Base-by-base conservation (phyloP, 2,888 invertebrate genomes). In the Caradrina kadenii region DNA sequence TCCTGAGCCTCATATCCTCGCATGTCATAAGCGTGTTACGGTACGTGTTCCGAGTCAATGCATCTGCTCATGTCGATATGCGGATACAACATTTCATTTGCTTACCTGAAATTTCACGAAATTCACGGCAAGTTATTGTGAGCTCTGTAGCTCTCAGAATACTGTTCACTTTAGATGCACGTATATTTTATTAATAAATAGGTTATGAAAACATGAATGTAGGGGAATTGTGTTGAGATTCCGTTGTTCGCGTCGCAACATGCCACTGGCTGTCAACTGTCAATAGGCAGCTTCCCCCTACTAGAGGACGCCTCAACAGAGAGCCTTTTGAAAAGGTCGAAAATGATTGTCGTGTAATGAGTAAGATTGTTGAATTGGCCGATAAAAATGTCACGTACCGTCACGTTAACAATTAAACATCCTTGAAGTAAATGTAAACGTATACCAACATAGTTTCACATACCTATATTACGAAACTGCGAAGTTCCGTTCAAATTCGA, bases 281-380 rank as follows among this genome's bases (percentile, higher is more conserved):
- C 90, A 87, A 89, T 87, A 86, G 73, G 26, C 62, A 74, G 80
- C 78, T 81, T 86, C 87, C 83, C n/a, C 81, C 66, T 82, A 64
- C 55, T 48, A 60, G 79, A 75, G 79, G 79, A 81, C 78, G 69
- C 86, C 82, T 82, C 74, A 82, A 83, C 83, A 83, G 82, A 75
- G 79, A 64, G 69, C 62, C 69, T 81, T 85, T 85, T 82, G 82
- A 82, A 85, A 84, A 85, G 79, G 83, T 81, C 79, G 73, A 66
- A 65, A 67, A 59, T 83, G 82, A 84, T 70, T 67, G 84, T 83
- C 85, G 73, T 79, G 55, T 71, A 80, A 75, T 76, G 69, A 73
- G 72, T 26, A 68, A 76, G 31, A 72, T 66, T 13, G 31, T 68
- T 58, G 62, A 53, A 69, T 60, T 69, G 61, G n/a, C 59, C 31